Base-by-base conservation (phyloP, 2,797 vertebrate species). In the Microhierax caerulescens region DNA sequence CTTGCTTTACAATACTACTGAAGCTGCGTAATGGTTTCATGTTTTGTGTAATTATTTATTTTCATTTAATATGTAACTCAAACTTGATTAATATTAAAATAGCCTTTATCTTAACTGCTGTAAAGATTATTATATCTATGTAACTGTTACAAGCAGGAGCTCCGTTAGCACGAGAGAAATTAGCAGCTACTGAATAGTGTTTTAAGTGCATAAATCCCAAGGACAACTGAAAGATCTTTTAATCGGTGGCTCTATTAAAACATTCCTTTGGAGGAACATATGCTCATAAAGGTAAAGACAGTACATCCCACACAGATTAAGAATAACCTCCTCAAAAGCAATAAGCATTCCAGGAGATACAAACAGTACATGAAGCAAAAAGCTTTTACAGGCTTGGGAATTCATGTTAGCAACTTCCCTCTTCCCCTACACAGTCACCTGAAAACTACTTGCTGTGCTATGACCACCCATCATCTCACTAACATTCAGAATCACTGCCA, bases 371-470 rank as follows among this genome's bases (percentile, higher is more conserved):
- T 3, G 7, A 45, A 36, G 20, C 16, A 59, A 54, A 54, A 24
- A 32, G 28, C 19, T 74, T 87, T 70, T 27, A 65, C 5, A 50
- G 25, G 77, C 27, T 77, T 19, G 17, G 67, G 93, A 73, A 47
- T 57, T 65, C 57, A 28, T n/a, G 59, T 64, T 67, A 86, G 92
- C 41, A 64, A 41, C 48, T 81, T 75, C 48, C 16, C 67, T 47
- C 32, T 36, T n/a, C 61, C 72, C 88, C 91, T 74, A 27, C 96
- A 50, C 50, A 94, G 94, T 81, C 93, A 94, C 65, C 80, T 91
- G 91, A 85, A 92, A 97, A 90, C 94, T 94, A 81, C 37, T 80
- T 56, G 74, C 70, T 78, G 13, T 14, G 1, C 43, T 90, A 80
- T 90, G 47, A 92, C 28, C 22, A 50, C 70, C 59, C 91, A 85